These are phyloP conservation scores for Aromia moschata DNA, from an alignment of 2,888 invertebrate species.

Conservation along the genomic window DNA sequence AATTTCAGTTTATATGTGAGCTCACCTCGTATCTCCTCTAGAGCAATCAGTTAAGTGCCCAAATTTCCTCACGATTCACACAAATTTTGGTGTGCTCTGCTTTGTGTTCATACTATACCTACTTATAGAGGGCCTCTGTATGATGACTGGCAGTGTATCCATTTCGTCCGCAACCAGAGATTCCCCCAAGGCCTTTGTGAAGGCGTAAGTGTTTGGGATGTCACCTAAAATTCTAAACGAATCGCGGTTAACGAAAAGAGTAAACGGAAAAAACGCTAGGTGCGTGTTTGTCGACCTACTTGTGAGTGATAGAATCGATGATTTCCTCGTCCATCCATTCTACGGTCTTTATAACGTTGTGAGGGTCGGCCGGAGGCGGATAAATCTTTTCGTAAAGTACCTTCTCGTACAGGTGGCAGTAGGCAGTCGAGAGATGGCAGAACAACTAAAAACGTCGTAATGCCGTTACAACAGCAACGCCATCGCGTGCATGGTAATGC, in stretches of 20 bases:
- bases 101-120: conserved; percentile 52
- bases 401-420: conserved; percentile 87
- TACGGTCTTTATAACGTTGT: conserved; percentile 77
- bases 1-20: too few species aligned
- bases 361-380: conserved; percentile 81
- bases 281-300: conserved; percentile 58
- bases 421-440: conserved; percentile 88
- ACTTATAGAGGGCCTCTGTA: conserved; percentile 88
- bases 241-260: neutral
- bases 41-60: too few species aligned
- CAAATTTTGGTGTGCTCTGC: too few species aligned
- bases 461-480: too few species aligned
- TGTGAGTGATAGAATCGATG: conserved; percentile 70
- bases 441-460: conserved; percentile 66
- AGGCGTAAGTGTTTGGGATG: conserved; percentile 92
- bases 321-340: conserved; percentile 83
- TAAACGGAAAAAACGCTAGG: neutral
- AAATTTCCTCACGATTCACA: too few species aligned
- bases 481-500: neutral
- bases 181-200: conserved; percentile 92
- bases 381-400: conserved; percentile 87
- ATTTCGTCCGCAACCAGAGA: conserved; percentile 82
- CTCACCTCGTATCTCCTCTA: too few species aligned
- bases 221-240: conserved; percentile 72
- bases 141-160: conserved; percentile 77